phyloP scores from a whole-genome alignment of 1,140 invertebrate species.

The Cydia fagiglandana region DNA sequence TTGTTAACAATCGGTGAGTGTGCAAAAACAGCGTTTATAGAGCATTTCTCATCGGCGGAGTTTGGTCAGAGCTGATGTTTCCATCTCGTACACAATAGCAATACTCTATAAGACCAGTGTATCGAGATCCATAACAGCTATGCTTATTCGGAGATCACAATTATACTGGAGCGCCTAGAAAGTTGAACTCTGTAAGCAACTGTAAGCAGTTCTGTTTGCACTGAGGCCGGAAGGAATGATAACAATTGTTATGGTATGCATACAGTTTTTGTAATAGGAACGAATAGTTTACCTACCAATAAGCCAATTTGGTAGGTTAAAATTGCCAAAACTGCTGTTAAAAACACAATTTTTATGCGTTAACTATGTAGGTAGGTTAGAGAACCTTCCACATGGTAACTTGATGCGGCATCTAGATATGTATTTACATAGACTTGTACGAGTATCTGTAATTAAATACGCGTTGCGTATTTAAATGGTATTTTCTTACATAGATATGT shows the following conservation, averaged over 20 bases:
- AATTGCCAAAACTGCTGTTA: background rate
- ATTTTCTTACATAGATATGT: too few relatives aligned
- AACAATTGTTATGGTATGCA: conserved; percentile 23
- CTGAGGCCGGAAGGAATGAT: conserved; percentile 4
- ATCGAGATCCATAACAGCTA: background rate
- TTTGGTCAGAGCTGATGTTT: conserved; percentile 17
- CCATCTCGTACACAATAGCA: background rate
- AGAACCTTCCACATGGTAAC: background rate
- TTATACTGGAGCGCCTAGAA: background rate
- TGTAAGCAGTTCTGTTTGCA: background rate
- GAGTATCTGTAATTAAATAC: background rate
- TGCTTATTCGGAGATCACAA: background rate
- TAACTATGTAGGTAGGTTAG: background rate
- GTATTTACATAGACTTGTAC: too few relatives aligned
- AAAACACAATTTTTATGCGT: background rate
- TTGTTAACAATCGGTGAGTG: conserved; percentile 21
- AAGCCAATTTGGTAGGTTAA: background rate
- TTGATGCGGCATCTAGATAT: background rate
- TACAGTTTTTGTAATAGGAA: conserved; percentile 14
- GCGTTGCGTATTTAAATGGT: background rate
- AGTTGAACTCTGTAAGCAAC: background rate
- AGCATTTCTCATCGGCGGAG: conserved; percentile 29
- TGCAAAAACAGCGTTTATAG: conserved; percentile 31
- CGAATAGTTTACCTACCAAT: background rate
- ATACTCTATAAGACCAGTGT: background rate